phyloP scores from a whole-genome alignment of 2,888 invertebrate species.

The Clusia tigrina region DNA sequence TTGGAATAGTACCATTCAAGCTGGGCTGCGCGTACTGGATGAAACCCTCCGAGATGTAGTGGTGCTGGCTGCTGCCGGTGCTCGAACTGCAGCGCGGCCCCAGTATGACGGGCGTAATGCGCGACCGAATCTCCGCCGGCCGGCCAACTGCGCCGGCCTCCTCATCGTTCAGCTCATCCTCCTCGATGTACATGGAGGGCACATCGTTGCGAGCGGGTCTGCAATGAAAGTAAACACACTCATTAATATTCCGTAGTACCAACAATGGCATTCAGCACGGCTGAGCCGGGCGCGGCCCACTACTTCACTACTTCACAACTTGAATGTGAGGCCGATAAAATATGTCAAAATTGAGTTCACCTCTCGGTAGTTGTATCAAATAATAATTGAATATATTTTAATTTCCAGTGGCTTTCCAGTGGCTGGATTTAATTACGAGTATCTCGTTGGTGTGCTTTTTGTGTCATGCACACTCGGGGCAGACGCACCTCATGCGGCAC shows the following conservation, averaged over 20 bases:
- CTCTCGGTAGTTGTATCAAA: too few relatives aligned
- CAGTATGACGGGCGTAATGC: constrained; percentile 46
- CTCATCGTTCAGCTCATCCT: constrained; percentile 63
- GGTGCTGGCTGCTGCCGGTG: constrained; percentile 51
- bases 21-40: constrained; percentile 65
- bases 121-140: constrained; percentile 55
- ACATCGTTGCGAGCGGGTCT: constrained; percentile 65
- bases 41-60: constrained; percentile 65
- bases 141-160: constrained; percentile 58
- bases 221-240: too few relatives aligned
- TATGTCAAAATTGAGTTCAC: too few relatives aligned
- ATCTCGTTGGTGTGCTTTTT: too few relatives aligned
- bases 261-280: too few relatives aligned
- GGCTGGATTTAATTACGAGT: constrained; percentile 30
- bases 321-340: too few relatives aligned
- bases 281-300: too few relatives aligned
- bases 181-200: constrained; percentile 65
- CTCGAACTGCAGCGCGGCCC: constrained; percentile 38
- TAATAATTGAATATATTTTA: constrained; percentile 24
- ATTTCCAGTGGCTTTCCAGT: constrained; percentile 27
- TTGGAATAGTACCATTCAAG: constrained; percentile 65
- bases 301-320: too few relatives aligned
- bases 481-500: too few relatives aligned
- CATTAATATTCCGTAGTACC: too few relatives aligned
- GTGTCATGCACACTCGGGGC: too few relatives aligned